These are phyloP conservation scores for Bolinopsis microptera DNA, from an alignment of 37 sponge, comb jelly and placozoan genomes.

Conservation along the genomic window DNA sequence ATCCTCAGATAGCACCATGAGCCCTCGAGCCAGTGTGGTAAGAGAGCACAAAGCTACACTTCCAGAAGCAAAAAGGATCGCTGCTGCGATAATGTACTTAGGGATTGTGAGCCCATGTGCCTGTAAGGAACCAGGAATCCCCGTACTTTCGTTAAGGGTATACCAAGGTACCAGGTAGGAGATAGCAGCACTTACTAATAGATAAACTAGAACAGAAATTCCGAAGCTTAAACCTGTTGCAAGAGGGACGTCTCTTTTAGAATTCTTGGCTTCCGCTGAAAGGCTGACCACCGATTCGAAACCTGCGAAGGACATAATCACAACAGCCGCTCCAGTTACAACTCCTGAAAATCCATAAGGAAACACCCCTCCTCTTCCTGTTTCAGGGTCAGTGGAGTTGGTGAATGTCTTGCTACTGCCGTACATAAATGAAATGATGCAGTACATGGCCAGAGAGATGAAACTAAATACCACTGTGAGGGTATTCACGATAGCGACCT, in stretches of 20 bases:
- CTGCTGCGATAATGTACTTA: background rate
- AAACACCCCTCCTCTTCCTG: background rate
- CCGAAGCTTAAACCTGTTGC: background rate
- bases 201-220: background rate
- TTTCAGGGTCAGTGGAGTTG: background rate
- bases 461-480: background rate
- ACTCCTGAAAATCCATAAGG: background rate
- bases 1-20: background rate
- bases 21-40: background rate
- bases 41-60: background rate
- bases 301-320: background rate
- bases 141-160: background rate
- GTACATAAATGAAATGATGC: background rate
- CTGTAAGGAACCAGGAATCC: background rate
- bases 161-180: slow-evolving; percentile 19
- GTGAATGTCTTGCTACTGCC: background rate
- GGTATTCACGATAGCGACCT: background rate
- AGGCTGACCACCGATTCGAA: background rate
- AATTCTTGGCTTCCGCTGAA: background rate
- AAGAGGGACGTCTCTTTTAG: background rate
- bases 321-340: background rate
- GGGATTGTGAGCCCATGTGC: background rate
- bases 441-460: slow-evolving; percentile 2
- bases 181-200: background rate
- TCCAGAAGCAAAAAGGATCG: background rate